Evolutionary conservation across 2,888 invertebrate species (phyloP), one percentile per base, ranked within the genome.

Genomic region (Tetranychus piercei): DNA sequence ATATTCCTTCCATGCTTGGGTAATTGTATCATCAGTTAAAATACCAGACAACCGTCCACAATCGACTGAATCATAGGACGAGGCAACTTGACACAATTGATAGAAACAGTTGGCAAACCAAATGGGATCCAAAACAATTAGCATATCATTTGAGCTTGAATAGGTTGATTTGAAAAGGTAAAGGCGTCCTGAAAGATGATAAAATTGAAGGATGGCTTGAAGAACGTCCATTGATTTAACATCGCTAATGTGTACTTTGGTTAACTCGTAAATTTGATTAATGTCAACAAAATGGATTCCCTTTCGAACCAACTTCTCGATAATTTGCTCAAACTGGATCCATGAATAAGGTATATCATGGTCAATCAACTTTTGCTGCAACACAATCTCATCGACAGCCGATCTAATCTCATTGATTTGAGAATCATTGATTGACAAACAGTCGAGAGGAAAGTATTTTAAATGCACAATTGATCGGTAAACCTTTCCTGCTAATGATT

Each of bases 111-210:
- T 76, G 5, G 82, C 79, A 22, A 83, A 80, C 82, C 83, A 83
- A 77, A 81, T 80, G 1, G 83, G 83, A 74, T 82, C 80, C 8
- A 83, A 79, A 64, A 83, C 81, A 23, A 83, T 81, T 0, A 81
- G 81, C 76, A 81, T 81, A 23, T 80, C 78, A 34, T 72, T 73
- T 9, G 44, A 44, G 44, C 82, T 79, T 43, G 80, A 77, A 67
- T 78, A 79, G 77, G 81, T 81, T 43, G 80, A 77, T 2, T 79
- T 81, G 75, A 81, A 80, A 78, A 81, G 80, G 74, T 82, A 80
- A 20, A 83, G 77, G 45, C 81, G 79, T 1, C 83, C 83, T 7
- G 83, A 80, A 78, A 83, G 82, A 76, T 83, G 83, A 78, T 82
- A 82, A 77, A 83, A 83, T 76, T 81, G 80, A 23, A 83, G 78